Evolutionary conservation across 2,888 invertebrate genomes (phyloP), one percentile per base, ranked within the genome.

Genomic region (Aphidoletes aphidimyza): DNA sequence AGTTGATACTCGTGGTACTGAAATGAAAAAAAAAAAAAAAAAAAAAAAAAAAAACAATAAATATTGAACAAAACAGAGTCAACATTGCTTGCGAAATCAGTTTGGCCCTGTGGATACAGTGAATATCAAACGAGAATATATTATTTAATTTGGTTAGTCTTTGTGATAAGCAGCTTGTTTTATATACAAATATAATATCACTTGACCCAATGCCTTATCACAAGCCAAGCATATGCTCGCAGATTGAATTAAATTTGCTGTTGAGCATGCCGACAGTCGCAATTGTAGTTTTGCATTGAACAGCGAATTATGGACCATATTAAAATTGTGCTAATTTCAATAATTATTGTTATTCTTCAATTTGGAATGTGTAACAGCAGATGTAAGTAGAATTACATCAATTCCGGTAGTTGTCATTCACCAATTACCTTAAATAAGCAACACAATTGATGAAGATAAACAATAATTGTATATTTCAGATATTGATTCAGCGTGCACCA

Each of bases 1-100:
- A 0, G 90, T 89, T 78, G 90, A 90, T n/a, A 89, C 90, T 87
- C 89, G 90, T 3, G 90, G 89, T 86, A 90, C 90, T 90, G 84
- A 19, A 83, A 83, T 36, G 0, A n/a, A 81, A 6, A 81, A 37
- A 34, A 37, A 8, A 47, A 47, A 47, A 47, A 2, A 47, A 11
- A 47, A 17, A 14, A 8, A 47, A 6, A 17, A 47, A 14, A 17
- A 47, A 47, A 47, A 17, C 19, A 47, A 17, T 14, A 17, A 14
- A 54, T 22, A 26, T 54, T 8, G 19, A 6, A 26, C 5, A 11
- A n/a, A 22, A 54, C 5, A 11, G 26, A 54, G 47, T 47, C 47
- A 47, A 3, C 17, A 19, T 11, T 17, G 8, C 17, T 47, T 47
- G 2, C 17, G 47, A 17, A 47, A n/a, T 39, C 11, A 39, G 11